Evolutionary conservation across 2,888 invertebrate species (phyloP), one percentile per base, ranked within the genome.

Genomic region (Vandiemenella viatica): DNA sequence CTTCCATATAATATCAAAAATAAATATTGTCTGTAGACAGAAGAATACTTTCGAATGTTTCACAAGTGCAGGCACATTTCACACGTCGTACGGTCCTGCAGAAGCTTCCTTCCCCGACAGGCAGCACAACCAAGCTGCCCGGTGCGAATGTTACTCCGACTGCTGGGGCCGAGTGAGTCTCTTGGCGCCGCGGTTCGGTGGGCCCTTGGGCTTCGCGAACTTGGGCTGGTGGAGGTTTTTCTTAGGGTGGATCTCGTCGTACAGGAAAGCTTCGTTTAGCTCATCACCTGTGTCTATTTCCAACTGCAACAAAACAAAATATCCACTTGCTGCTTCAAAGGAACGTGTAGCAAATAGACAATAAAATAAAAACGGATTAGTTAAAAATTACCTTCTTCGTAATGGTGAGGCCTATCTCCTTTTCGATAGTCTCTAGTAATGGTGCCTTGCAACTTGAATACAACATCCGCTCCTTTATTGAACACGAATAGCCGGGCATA

Each of bases 361-460:
- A n/a, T n/a, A n/a, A n/a, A n/a, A n/a, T n/a, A n/a, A n/a, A n/a
- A n/a, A n/a, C n/a, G n/a, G n/a, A n/a, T n/a, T n/a, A n/a, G n/a
- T n/a, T n/a, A n/a, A n/a, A n/a, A n/a, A 38, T 5, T 46, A 95
- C 96, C 77, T 91, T 86, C 71, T 93, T 95, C 1, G 73, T 75
- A 57, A 97, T 77, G 55, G 77, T 77, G 13, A 95, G 68, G 23
- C 87, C 87, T 60, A 87, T 68, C 45, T 77, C 60, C 37, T 65
- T 76, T 59, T 86, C 79, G 53, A 96, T 80, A 16, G 80, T 78
- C 55, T 88, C 85, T 47, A 93, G 71, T 55, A 98, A 79, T 16
- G 92, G 89, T 52, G 81, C 87, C 67, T 96, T 97, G 68, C 96
- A 96, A 61, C 95, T 95, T 1, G 97, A 96, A 67, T 97, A 98